Evolutionary conservation across 2,113 vertebrate genomes (phyloP).

Genomic region (Cardinalis cardinalis): DNA sequence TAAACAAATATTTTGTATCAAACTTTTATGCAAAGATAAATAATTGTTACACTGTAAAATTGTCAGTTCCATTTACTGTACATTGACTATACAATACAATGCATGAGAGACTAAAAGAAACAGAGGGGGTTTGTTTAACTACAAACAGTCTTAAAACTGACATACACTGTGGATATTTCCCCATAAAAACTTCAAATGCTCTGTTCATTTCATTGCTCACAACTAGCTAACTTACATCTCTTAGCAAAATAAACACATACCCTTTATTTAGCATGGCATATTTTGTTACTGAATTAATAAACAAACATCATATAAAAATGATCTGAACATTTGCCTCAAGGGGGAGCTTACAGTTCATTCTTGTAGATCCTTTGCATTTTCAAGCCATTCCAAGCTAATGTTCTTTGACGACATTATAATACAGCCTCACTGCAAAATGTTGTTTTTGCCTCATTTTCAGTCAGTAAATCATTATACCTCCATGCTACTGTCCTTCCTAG

Average conservation of each 20-base stretch:
- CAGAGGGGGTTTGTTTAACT: constrained; percentile 40
- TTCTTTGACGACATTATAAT: constrained; percentile 64
- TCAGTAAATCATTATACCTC: constrained; percentile 79
- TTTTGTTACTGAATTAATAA: constrained; percentile 70
- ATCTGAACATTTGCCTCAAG: constrained; percentile 76
- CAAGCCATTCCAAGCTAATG: constrained; percentile 82
- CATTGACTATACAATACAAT: constrained; percentile 64
- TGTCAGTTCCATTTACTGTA: constrained; percentile 65
- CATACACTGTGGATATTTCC: constrained; percentile 40
- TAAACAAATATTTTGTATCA: constrained; percentile 72
- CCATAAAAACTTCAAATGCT: constrained; percentile 51
- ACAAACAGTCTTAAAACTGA: constrained; percentile 59
- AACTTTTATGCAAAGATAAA: constrained; percentile 79
- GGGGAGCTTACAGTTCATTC: constrained; percentile 79
- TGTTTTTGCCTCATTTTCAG: constrained; percentile 40
- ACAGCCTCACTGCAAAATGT: constrained; percentile 52
- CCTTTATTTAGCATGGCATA: constrained; percentile 70
- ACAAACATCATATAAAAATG: constrained; percentile 72
- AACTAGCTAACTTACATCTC: constrained; percentile 47
- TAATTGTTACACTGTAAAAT: constrained; percentile 72
- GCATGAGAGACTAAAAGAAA: constrained; percentile 56
- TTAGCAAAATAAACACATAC: constrained; percentile 75
- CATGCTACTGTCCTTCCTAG: constrained; percentile 84
- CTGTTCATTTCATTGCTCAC: constrained; percentile 44
- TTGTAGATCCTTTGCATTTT: constrained; percentile 72